A percentile compares a stretch with the other conserved stretches of the same genome.
Evolutionary conservation across 2,888 invertebrate genomes (phyloP).

Genomic region (Tridacna gigas): DNA sequence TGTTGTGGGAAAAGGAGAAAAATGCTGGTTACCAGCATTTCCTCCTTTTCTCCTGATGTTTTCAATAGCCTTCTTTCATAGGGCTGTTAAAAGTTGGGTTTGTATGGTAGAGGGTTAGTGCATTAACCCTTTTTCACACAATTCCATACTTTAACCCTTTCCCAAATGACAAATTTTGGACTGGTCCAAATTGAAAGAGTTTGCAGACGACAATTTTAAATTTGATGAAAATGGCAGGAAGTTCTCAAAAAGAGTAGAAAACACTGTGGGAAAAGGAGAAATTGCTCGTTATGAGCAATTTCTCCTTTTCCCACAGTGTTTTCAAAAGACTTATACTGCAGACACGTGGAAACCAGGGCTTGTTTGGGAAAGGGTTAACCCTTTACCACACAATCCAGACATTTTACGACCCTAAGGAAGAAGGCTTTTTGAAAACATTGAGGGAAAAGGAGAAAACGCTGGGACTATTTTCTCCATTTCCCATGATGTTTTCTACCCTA

Average conservation of each 20-base stretch:
- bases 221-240: neutral
- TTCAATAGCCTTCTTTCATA: neutral
- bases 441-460: no score
- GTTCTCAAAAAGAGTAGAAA: neutral
- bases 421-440: no score
- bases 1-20: neutral
- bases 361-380: no score
- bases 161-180: neutral
- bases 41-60: neutral
- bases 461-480: no score
- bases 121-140: no score
- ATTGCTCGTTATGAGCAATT: neutral
- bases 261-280: constrained; percentile 3
- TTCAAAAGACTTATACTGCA: neutral
- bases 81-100: neutral
- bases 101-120: neutral
- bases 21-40: neutral
- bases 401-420: no score
- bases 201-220: neutral
- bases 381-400: no score
- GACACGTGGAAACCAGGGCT: no score
- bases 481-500: no score
- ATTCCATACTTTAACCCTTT: neutral
- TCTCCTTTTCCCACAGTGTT: neutral
- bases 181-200: no score